Base-by-base conservation (phyloP, 2,113 vertebrate genomes). In the Pterophyllum scalare region DNA sequence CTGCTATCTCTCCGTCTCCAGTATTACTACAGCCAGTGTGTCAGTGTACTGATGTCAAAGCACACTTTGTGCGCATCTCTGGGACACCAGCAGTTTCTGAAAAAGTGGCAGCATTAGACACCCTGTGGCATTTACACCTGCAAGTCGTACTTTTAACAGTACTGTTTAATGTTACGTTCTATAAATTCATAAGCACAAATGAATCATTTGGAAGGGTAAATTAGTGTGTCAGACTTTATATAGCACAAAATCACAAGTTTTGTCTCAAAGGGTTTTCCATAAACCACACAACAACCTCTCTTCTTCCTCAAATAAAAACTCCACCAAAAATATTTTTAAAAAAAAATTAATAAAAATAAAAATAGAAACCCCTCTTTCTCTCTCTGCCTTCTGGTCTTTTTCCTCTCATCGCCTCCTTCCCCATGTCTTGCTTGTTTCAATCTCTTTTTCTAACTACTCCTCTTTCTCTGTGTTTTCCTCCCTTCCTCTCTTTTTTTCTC, bases 381-480 rank as follows among this genome's bases (percentile, higher is more conserved):
- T 62, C 38, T 81, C 57, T 90, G 70, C 90, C 88, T 80, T 33
- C 62, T 59, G 28, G 74, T 77, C 17, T n/a, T 80, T 70, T 64
- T 54, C 38, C 52, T 85, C 62, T 59, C 46, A 8, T 67, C 59
- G 17, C n/a, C 57, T 79, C 58, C 43, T 40, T 88, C 54, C 19
- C 58, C 46, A 56, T 54, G 12, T 75, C 64, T 79, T 26, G 0
- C 54, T 61, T 33, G 56, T 75, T 78, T 79, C 67, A 76, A 54
- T 74, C 61, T 82, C 79, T 60, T 80, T 38, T 56, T 38, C 28
- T 13, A 80, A 85, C 80, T 52, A 77, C 46, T 86, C 72, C 54
- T 81, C 57, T 64, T 85, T 76, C 80, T 85, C 4, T 82, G 79
- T 79, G 77, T 84, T 85, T 90, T 88, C 58, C 59, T 67, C 58